phyloP scores from a whole-genome alignment of 2,113 vertebrate species.

The Bambusicola thoracicus region DNA sequence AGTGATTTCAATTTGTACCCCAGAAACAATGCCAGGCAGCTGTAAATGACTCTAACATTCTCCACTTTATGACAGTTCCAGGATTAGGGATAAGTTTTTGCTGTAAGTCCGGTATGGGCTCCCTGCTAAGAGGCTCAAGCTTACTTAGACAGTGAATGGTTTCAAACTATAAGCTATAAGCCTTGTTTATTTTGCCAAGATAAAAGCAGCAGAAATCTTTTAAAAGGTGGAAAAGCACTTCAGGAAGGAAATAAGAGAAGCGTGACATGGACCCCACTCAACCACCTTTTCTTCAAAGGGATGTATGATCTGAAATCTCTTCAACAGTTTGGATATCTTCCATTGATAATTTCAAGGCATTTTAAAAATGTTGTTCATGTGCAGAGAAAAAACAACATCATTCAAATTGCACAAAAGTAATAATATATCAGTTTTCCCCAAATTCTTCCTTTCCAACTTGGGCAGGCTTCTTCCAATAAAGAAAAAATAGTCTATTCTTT shows the following conservation, averaged over 20 bases:
- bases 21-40: conserved; percentile 38
- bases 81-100: not conserved
- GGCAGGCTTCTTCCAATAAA: not conserved
- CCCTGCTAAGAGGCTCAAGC: not conserved
- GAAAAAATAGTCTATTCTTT: not conserved
- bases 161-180: not conserved
- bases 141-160: not conserved
- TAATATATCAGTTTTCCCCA: not conserved
- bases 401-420: not conserved
- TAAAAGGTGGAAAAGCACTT: not conserved
- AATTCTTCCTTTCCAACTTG: not conserved
- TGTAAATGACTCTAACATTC: conserved; percentile 22
- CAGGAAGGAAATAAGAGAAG: not conserved
- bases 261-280: not conserved
- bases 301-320: not conserved
- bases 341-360: not conserved
- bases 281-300: not conserved
- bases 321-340: not conserved
- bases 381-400: not conserved
- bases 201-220: not conserved
- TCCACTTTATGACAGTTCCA: not conserved
- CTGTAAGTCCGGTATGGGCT: not conserved
- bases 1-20: not conserved
- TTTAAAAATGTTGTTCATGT: not conserved
- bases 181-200: not conserved